Evolutionary conservation across 2,797 vertebrate species (phyloP).

Genomic region (Microcaecilia unicolor): DNA sequence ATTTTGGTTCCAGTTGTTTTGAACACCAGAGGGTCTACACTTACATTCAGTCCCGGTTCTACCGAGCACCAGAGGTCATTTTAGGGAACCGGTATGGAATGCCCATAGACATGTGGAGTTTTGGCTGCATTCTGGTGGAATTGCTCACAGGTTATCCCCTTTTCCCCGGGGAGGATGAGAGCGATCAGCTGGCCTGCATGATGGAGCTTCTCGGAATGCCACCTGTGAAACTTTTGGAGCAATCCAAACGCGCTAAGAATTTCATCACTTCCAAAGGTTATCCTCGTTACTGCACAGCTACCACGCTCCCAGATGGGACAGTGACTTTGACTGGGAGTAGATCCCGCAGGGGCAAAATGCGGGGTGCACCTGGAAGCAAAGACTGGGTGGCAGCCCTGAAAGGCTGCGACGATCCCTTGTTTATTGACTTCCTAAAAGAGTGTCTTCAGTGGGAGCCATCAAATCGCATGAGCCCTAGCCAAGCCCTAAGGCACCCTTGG

Average conservation of each 20-base stretch:
- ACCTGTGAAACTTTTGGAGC: slow-evolving; percentile 83
- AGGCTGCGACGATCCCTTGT: slow-evolving; percentile 84
- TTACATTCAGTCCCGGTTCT: slow-evolving; percentile 96
- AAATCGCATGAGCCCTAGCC: slow-evolving; percentile 77
- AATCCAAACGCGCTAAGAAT: slow-evolving; percentile 89
- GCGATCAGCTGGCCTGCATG: slow-evolving; percentile 91
- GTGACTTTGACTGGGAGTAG: slow-evolving; percentile 74
- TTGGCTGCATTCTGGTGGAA: slow-evolving; percentile 93
- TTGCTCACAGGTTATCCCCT: slow-evolving; percentile 91
- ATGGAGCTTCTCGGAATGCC: slow-evolving; percentile 95
- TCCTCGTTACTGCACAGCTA: slow-evolving; percentile 85
- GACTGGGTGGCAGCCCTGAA: slow-evolving; percentile 85
- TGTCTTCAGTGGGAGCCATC: slow-evolving; percentile 94
- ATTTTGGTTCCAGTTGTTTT: slow-evolving; percentile 96
- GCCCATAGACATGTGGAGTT: slow-evolving; percentile 96
- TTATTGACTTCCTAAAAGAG: slow-evolving; percentile 89
- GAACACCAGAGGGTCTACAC: slow-evolving; percentile 97
- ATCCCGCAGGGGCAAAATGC: slow-evolving; percentile 82
- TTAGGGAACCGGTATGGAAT: slow-evolving; percentile 89
- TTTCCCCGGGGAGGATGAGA: slow-evolving; percentile 92
- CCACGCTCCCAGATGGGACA: slow-evolving; percentile 73
- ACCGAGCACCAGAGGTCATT: slow-evolving; percentile 90
- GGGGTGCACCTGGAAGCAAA: slow-evolving; percentile 84
- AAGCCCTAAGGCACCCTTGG: slow-evolving; percentile 89
- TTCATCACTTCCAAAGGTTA: slow-evolving; percentile 95